phyloP scores from a whole-genome alignment of 2,113 vertebrate genomes.

The Colinus virginianus region DNA sequence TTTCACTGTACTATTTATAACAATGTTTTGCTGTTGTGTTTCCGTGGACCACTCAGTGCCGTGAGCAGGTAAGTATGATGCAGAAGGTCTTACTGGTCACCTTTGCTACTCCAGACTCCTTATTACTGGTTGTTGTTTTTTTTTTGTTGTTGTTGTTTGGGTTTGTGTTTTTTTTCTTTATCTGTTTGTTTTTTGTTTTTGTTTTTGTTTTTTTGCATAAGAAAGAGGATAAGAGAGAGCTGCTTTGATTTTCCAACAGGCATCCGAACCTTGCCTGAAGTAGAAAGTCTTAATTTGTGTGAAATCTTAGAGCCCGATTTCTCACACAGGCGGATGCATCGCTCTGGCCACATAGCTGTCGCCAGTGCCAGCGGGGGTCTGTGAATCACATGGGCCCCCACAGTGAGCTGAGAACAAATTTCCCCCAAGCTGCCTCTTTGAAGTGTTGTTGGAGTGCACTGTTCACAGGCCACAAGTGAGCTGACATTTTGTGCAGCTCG shows the following conservation, averaged over 20 bases:
- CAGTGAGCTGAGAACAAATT: not conserved
- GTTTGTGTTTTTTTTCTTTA: no score
- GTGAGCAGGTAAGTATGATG: rapidly evolving
- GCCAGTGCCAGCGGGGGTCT: not conserved
- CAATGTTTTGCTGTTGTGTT: not conserved
- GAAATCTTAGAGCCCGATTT: not conserved
- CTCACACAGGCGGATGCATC: rapidly evolving
- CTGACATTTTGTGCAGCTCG: slow-evolving; percentile 43
- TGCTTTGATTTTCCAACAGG: not conserved
- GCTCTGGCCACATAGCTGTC: not conserved
- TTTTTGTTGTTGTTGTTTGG: no score
- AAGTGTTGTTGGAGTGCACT: not conserved
- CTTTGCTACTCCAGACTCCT: not conserved
- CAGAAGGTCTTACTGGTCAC: not conserved
- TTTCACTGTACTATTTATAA: not conserved
- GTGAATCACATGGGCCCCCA: slow-evolving; percentile 1
- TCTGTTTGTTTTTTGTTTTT: no score
- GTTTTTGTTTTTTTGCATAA: not conserved
- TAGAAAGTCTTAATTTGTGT: not conserved
- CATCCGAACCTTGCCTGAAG: not conserved
- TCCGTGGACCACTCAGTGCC: not conserved
- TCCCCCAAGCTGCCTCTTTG: slow-evolving; percentile 47
- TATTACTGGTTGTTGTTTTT: not conserved
- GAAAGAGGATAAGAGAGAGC: rapidly evolving
- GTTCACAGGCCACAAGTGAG: not conserved